These are phyloP conservation scores for Agapornis roseicollis DNA, from an alignment of 2,113 vertebrate species.

Conservation along the genomic window DNA sequence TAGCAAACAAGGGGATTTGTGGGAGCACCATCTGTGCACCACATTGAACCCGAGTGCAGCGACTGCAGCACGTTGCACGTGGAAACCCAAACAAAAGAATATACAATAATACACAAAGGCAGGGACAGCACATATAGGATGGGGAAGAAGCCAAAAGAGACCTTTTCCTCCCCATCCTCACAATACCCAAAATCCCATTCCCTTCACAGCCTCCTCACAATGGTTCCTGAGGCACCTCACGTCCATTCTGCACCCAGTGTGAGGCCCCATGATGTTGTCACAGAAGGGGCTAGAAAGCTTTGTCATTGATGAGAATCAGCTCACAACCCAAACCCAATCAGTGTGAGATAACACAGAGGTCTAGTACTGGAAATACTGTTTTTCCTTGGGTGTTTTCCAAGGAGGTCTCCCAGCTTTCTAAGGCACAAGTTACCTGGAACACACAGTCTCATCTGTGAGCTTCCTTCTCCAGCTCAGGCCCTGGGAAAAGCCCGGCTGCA, in stretches of 20 bases:
- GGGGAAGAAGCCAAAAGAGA: not conserved
- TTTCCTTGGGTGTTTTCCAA: not conserved
- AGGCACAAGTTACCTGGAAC: conserved; percentile 7
- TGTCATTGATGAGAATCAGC: not conserved
- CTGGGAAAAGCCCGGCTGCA: not conserved
- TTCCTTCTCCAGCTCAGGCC: not conserved
- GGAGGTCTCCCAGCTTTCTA: not conserved
- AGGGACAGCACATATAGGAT: not conserved
- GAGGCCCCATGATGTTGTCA: not conserved
- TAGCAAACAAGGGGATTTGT: conserved; percentile 61
- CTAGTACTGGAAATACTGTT: not conserved
- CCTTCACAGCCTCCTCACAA: not conserved
- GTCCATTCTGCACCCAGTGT: not conserved
- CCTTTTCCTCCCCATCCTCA: conserved; percentile 4
- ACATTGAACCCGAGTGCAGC: conserved; percentile 29
- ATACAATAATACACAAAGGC: conserved; percentile 33
- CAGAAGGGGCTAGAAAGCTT: not conserved
- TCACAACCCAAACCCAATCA: not conserved
- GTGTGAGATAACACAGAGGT: not conserved
- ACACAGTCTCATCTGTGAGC: not conserved
- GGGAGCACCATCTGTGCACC: conserved; percentile 58
- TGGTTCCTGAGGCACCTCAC: not conserved
- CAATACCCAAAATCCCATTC: not conserved
- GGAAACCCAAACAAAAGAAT: conserved; percentile 46
- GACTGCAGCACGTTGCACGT: not conserved